Evolutionary conservation across 1,140 invertebrate species (phyloP).

Genomic region (Drosophila sp.): DNA sequence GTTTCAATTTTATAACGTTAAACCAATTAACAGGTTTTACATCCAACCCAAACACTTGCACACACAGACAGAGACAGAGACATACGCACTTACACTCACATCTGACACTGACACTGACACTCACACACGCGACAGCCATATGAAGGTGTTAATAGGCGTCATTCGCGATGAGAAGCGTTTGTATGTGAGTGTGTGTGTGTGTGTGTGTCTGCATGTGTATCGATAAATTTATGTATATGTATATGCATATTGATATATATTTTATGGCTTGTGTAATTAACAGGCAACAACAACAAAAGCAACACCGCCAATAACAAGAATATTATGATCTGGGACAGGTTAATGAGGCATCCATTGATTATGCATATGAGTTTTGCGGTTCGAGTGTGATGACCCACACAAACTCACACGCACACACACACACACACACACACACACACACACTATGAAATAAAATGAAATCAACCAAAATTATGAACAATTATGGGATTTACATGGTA

Average conservation of each 20-base stretch:
- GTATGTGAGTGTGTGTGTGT: neutral
- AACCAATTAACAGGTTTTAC: constrained; percentile 74
- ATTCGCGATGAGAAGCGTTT: constrained; percentile 67
- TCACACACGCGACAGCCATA: constrained; percentile 20
- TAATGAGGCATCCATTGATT: constrained; percentile 79
- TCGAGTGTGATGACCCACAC: constrained; percentile 1
- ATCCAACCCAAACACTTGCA: constrained; percentile 19
- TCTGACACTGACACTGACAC: constrained; percentile 1
- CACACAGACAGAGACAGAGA: constrained; percentile 8
- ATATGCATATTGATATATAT: constrained; percentile 41
- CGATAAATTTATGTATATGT: neutral
- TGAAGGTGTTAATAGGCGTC: constrained; percentile 76
- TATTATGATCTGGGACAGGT: constrained; percentile 53
- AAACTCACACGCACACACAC: neutral
- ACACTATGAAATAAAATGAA: constrained; percentile 71
- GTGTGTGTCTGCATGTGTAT: constrained; percentile 39
- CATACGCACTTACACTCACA: constrained; percentile 15
- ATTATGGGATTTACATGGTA: constrained; percentile 51
- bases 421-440: neutral
- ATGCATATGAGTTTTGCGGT: constrained; percentile 66
- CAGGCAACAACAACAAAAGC: constrained; percentile 57
- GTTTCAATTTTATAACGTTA: constrained; percentile 77
- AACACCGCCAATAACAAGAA: constrained; percentile 36
- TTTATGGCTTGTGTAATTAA: constrained; percentile 71
- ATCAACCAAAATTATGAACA: constrained; percentile 79